These are phyloP conservation scores for Aleiodes sp. DNA, from an alignment of 1,140 invertebrate genomes.

Conservation along the genomic window DNA sequence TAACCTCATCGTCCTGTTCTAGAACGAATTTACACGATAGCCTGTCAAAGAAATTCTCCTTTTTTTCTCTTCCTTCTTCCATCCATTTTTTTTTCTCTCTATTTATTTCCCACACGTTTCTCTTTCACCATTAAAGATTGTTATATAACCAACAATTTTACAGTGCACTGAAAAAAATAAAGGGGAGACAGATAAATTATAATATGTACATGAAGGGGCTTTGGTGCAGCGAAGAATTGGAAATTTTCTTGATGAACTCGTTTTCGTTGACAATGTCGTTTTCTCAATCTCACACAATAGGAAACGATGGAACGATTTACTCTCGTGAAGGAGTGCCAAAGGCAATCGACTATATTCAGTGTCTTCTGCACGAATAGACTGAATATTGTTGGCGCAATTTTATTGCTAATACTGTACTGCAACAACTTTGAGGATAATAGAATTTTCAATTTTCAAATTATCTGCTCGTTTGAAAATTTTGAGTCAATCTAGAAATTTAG, in stretches of 20 bases:
- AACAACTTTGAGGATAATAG: too few species aligned
- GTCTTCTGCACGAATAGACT: background rate
- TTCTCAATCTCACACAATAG: background rate
- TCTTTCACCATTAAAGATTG: background rate
- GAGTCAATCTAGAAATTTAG: too few species aligned
- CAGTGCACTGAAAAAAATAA: background rate
- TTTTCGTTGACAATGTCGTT: background rate
- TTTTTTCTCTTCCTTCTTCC: background rate
- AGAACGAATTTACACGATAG: constrained; percentile 5
- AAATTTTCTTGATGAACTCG: background rate
- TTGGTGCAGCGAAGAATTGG: background rate
- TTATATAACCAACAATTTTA: too few species aligned
- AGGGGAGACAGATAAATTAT: background rate
- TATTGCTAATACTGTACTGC: too few species aligned
- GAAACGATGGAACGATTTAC: background rate
- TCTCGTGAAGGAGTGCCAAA: constrained; percentile 1
- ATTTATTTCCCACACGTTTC: background rate
- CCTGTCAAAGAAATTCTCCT: background rate
- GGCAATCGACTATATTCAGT: constrained; percentile 9
- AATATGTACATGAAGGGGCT: background rate
- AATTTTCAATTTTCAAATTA: too few species aligned
- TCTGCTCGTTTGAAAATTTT: too few species aligned
- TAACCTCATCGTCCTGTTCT: constrained; percentile 1
- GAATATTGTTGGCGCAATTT: background rate
- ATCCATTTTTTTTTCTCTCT: background rate